phyloP scores from a whole-genome alignment of 2,888 invertebrate species.

The Limnephilus lunatus region DNA sequence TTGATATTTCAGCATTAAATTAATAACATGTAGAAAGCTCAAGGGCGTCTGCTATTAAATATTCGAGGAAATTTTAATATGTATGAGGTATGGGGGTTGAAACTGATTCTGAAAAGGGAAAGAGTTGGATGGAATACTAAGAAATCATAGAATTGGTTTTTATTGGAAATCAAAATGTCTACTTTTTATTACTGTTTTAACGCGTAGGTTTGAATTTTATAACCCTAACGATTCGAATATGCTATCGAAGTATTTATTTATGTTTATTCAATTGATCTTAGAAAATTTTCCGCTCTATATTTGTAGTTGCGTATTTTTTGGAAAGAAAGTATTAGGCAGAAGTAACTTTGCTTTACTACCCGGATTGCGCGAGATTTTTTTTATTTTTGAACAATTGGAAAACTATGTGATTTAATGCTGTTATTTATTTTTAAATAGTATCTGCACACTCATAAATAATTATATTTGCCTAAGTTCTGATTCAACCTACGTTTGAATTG shows the following conservation, averaged over 20 bases:
- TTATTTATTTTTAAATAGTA: too few relatives aligned
- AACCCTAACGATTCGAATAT: too few relatives aligned
- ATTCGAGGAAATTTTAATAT: background rate
- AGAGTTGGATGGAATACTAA: background rate
- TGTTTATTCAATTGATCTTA: too few relatives aligned
- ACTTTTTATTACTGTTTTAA: background rate
- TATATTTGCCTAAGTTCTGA: too few relatives aligned
- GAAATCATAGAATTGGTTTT: background rate
- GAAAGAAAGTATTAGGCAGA: too few relatives aligned
- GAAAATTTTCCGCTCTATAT: too few relatives aligned
- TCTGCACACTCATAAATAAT: too few relatives aligned
- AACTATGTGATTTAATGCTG: too few relatives aligned
- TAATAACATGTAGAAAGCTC: background rate
- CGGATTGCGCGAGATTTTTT: background rate
- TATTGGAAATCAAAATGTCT: background rate
- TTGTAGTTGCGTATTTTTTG: too few relatives aligned
- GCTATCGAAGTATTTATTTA: too few relatives aligned
- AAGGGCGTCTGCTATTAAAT: background rate
- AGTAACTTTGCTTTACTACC: background rate
- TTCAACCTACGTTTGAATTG: too few relatives aligned
- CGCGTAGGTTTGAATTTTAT: too few relatives aligned
- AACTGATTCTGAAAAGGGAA: background rate
- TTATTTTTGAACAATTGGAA: background rate
- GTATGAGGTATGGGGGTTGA: conserved; percentile 2
- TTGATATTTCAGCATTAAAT: background rate